Conservation (phyloP, 2,888 invertebrate species). For the Nematopogon swammerdamellus region DNA sequence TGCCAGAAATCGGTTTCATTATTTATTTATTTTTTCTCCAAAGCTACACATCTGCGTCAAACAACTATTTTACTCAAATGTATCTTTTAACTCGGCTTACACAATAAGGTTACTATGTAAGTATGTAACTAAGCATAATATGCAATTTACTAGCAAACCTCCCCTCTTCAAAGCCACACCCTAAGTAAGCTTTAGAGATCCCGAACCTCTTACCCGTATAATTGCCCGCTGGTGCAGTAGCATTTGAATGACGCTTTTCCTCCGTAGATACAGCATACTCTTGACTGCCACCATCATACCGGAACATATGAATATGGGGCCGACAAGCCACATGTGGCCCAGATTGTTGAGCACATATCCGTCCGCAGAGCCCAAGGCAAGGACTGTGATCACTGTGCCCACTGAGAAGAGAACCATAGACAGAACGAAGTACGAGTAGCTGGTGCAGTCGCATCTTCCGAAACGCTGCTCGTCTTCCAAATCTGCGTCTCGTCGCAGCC, state of each 20-base stretch:
- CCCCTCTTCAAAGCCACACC: no score
- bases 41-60: no score
- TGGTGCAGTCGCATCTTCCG: constrained; percentile 63
- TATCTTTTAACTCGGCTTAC: no score
- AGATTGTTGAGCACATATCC: constrained; percentile 58
- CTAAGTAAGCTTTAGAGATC: constrained; percentile 10
- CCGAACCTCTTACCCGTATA: constrained; percentile 58
- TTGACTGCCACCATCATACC: constrained; percentile 68
- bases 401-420: constrained; percentile 61
- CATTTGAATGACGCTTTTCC: constrained; percentile 65
- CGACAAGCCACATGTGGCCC: constrained; percentile 67
- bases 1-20: no score
- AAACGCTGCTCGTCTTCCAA: constrained; percentile 60
- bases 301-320: constrained; percentile 65
- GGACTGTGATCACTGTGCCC: constrained; percentile 61
- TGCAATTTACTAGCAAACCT: no score
- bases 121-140: no score
- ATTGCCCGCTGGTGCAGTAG: constrained; percentile 60
- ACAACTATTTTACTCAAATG: no score
- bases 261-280: constrained; percentile 61
- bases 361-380: constrained; percentile 60
- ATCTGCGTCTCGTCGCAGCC: constrained; percentile 55
- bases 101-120: no score
- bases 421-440: constrained; percentile 62
- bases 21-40: no score